A percentile compares a stretch with the other conserved stretches of the same genome.
phyloP scores from a whole-genome alignment of 2,888 invertebrate genomes.

The Hemaris fuciformis region DNA sequence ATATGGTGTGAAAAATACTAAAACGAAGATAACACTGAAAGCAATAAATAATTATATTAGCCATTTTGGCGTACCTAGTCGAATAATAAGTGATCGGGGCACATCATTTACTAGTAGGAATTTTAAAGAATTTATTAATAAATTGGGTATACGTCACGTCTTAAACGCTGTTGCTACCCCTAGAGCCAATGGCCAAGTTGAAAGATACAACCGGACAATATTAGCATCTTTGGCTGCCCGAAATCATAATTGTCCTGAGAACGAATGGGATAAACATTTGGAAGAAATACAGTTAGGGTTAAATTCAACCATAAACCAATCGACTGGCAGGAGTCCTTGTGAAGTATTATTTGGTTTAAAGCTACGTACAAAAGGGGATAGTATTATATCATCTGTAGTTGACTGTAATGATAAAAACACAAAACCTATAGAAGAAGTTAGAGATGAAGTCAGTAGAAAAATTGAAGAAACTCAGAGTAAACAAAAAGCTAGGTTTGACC shows the following conservation, averaged over 20 bases:
- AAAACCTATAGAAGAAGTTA: too few relatives aligned
- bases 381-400: too few relatives aligned
- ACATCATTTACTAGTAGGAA: background rate
- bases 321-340: too few relatives aligned
- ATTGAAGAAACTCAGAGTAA: too few relatives aligned
- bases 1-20: background rate
- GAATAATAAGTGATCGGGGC: background rate
- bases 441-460: too few relatives aligned
- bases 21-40: background rate
- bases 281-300: too few relatives aligned
- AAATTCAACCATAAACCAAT: too few relatives aligned
- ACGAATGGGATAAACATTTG: background rate
- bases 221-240: background rate
- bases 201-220: background rate
- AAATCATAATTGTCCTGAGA: background rate
- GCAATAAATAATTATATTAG: background rate
- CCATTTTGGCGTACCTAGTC: background rate
- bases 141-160: background rate
- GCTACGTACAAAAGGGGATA: too few relatives aligned
- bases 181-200: background rate
- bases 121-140: background rate
- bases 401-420: too few relatives aligned
- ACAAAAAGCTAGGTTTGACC: too few relatives aligned
- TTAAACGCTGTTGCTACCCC: background rate
- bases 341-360: too few relatives aligned